phyloP scores from a whole-genome alignment of 2,888 invertebrate species.

The Eristalinus aeneus region DNA sequence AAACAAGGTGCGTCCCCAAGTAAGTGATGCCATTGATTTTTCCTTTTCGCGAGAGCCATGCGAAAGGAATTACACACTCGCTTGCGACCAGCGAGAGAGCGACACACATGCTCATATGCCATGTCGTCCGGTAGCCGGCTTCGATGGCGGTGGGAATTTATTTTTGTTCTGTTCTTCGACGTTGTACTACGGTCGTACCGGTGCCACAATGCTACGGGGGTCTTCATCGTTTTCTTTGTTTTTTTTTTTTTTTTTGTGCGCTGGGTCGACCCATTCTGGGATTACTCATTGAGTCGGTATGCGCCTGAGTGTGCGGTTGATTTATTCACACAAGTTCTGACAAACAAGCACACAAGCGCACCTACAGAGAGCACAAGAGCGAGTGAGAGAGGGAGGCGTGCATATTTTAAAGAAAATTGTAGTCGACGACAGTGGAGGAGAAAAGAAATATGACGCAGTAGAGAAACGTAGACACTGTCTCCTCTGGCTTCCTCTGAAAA shows the following conservation, averaged over 20 bases:
- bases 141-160: not conserved
- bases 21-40: not conserved
- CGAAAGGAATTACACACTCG: not conserved
- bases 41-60: not conserved
- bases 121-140: not conserved
- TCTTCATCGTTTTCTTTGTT: slow-evolving; percentile 7
- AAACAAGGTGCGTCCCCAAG: not conserved
- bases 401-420: not conserved
- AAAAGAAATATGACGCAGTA: not conserved
- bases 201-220: not conserved
- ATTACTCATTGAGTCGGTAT: slow-evolving; percentile 62
- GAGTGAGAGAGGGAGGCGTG: not conserved
- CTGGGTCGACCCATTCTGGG: slow-evolving; percentile 23
- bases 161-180: not conserved
- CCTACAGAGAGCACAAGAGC: not conserved
- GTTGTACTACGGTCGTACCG: not conserved
- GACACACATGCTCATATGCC: not conserved
- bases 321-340: not conserved
- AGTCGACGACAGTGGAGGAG: not conserved
- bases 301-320: slow-evolving; percentile 55
- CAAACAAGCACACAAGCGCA: not conserved
- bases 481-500: not conserved
- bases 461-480: not conserved
- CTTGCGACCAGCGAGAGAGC: not conserved
- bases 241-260: slow-evolving; percentile 6